phyloP scores from a whole-genome alignment of 2,888 invertebrate genomes.

The Troides aeacus region DNA sequence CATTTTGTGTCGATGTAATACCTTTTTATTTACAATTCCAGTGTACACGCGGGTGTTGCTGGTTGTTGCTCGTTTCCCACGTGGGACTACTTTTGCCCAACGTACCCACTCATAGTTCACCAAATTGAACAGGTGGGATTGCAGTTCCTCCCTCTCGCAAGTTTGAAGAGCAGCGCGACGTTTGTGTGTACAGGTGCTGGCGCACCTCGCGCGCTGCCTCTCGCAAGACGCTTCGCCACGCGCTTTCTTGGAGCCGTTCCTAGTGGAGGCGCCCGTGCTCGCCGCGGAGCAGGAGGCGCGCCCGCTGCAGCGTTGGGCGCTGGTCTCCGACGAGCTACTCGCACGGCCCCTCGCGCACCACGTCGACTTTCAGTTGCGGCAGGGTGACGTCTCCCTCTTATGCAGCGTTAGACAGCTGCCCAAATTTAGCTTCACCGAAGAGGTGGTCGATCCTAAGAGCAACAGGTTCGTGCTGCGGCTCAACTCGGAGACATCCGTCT shows the following conservation, averaged over 20 bases:
- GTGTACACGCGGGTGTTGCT: too few species aligned
- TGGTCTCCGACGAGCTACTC: constrained; percentile 94
- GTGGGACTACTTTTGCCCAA: too few species aligned
- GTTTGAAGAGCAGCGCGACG: too few species aligned
- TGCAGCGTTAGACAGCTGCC: constrained; percentile 93
- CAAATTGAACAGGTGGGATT: background rate
- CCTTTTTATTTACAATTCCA: too few species aligned
- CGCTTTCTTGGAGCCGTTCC: constrained; percentile 96
- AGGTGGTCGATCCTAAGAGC: constrained; percentile 96
- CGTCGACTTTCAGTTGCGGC: constrained; percentile 93
- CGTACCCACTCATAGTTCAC: too few species aligned
- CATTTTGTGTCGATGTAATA: too few species aligned
- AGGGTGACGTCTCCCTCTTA: constrained; percentile 94
- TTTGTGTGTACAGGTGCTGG: constrained; percentile 78
- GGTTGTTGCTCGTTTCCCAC: too few species aligned
- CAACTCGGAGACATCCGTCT: constrained; percentile 98
- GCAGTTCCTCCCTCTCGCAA: background rate
- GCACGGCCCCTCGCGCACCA: constrained; percentile 92
- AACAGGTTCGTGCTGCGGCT: constrained; percentile 96
- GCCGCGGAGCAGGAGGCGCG: constrained; percentile 91
- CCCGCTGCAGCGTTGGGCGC: constrained; percentile 95
- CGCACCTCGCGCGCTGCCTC: constrained; percentile 94
- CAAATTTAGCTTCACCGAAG: constrained; percentile 96
- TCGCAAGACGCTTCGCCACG: constrained; percentile 96
- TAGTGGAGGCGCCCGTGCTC: constrained; percentile 90